These are phyloP conservation scores for Conus ventricosus DNA, from an alignment of 1,140 invertebrate genomes.

Conservation along the genomic window DNA sequence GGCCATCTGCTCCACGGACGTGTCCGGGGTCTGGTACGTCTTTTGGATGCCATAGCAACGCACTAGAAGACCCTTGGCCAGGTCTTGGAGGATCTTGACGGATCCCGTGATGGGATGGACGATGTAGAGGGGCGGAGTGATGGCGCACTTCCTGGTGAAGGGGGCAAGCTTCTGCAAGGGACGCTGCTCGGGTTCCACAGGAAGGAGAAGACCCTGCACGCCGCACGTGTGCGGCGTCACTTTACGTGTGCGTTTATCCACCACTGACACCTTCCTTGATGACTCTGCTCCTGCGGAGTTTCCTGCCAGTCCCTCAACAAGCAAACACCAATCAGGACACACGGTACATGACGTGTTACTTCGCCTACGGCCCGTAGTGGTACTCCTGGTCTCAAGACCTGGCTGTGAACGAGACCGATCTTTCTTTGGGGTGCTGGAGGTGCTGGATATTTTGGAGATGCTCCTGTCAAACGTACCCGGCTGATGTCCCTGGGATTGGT, in stretches of 20 bases:
- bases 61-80: neutral
- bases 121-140: slow-evolving; percentile 15
- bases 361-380: neutral
- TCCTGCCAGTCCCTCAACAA: neutral
- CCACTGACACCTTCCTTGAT: slow-evolving; percentile 1
- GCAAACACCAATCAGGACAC: neutral
- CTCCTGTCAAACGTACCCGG: neutral
- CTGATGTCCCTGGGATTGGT: neutral
- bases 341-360: neutral
- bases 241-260: neutral
- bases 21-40: neutral
- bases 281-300: neutral
- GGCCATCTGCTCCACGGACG: slow-evolving; percentile 13
- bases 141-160: neutral
- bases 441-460: neutral
- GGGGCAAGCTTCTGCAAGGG: neutral
- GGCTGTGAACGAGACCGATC: neutral
- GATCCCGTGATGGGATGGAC: slow-evolving; percentile 34
- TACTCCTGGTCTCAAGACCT: neutral
- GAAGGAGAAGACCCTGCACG: neutral
- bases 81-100: neutral
- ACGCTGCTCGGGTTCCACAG: neutral
- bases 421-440: neutral
- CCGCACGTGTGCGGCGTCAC: neutral
- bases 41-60: slow-evolving; percentile 22